Conservation (phyloP, 2,888 invertebrate species). For the Anoplius nigerrimus region DNA sequence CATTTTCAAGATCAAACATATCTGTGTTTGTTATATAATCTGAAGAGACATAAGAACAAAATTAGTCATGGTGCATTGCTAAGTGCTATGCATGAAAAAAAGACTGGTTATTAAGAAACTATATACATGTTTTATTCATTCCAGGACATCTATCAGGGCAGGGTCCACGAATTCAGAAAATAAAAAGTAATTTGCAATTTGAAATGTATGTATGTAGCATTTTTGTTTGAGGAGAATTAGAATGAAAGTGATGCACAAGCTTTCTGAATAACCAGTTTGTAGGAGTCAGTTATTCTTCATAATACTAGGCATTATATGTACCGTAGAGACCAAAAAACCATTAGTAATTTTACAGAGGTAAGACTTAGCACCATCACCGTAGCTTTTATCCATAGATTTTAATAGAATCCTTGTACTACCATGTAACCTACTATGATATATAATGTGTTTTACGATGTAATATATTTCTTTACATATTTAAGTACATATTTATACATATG, state of each 20-base stretch:
- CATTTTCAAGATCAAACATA: slow-evolving; percentile 93
- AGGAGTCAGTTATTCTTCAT: slow-evolving; percentile 20
- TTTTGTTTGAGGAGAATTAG: too few relatives aligned
- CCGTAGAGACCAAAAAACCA: slow-evolving; percentile 70
- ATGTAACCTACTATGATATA: slow-evolving; percentile 3
- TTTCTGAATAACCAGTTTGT: slow-evolving; percentile 46
- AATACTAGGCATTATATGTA: slow-evolving; percentile 52
- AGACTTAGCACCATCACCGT: slow-evolving; percentile 73
- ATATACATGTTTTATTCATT: background rate
- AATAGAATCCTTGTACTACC: slow-evolving; percentile 47
- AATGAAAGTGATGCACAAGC: slow-evolving; percentile 19
- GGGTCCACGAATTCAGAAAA: background rate
- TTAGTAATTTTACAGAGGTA: slow-evolving; percentile 70
- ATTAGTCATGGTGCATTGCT: slow-evolving; percentile 27
- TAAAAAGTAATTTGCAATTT: background rate
- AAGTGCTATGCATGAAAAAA: too few relatives aligned
- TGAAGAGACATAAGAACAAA: slow-evolving; percentile 69
- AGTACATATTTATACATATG: slow-evolving; percentile 36
- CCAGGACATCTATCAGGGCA: too few relatives aligned
- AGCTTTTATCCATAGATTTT: slow-evolving; percentile 63
- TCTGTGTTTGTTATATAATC: slow-evolving; percentile 90
- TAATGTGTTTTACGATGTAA: background rate
- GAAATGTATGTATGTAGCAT: background rate
- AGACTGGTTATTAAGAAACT: background rate
- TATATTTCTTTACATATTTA: slow-evolving; percentile 19